phyloP scores from a whole-genome alignment of 2,888 invertebrate genomes.

The Dicycla oo region DNA sequence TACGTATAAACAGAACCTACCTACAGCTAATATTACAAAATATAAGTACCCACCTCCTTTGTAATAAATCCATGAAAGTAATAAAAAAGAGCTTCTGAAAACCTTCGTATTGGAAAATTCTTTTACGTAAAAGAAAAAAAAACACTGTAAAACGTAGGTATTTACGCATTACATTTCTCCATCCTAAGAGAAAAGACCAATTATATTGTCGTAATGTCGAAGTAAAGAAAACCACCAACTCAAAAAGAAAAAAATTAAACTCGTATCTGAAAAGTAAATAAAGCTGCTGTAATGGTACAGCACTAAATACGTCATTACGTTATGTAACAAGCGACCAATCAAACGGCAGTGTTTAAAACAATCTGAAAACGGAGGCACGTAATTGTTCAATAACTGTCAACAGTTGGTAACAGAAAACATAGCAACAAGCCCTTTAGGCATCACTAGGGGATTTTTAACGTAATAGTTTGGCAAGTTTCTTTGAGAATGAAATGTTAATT shows the following conservation, averaged over 20 bases:
- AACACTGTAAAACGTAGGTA: not conserved
- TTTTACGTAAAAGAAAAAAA: conserved; percentile 2
- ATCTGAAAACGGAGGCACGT: conserved; percentile 48
- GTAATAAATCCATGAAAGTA: conserved; percentile 2
- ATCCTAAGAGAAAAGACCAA: not conserved
- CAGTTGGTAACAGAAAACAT: conserved; percentile 59
- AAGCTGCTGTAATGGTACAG: conserved; percentile 39
- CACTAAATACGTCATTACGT: conserved; percentile 45
- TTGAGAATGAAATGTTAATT: conserved; percentile 56
- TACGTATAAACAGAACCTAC: too few relatives aligned
- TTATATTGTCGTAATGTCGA: not conserved
- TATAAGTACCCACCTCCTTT: not conserved
- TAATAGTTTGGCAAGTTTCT: conserved; percentile 54
- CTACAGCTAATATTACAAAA: not conserved
- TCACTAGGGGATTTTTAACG: conserved; percentile 37
- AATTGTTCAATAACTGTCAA: conserved; percentile 59
- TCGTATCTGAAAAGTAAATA: conserved; percentile 31
- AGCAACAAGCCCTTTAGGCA: conserved; percentile 52
- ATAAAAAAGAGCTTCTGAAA: not conserved
- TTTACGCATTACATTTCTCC: not conserved
- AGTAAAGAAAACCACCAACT: not conserved
- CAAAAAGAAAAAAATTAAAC: not conserved
- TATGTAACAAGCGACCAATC: conserved; percentile 61
- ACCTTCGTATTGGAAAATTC: not conserved
- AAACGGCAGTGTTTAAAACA: conserved; percentile 62